Evolutionary conservation across 2,113 vertebrate species (phyloP).

Genomic region (Pionites leucogaster): DNA sequence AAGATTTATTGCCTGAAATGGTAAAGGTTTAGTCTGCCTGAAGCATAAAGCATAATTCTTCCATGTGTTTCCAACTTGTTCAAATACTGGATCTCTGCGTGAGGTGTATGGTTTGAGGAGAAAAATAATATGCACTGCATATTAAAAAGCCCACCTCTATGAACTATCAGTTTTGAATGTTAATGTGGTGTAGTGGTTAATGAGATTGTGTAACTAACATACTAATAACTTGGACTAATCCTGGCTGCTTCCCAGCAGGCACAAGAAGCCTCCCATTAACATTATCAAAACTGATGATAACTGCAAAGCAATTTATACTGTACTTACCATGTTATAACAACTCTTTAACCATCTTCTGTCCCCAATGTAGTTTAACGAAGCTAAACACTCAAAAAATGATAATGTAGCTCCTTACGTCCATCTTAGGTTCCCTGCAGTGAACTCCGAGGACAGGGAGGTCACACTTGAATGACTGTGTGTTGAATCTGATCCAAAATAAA

Average conservation of each 20-base stretch:
- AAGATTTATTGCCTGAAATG: neutral
- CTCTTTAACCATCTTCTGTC: neutral
- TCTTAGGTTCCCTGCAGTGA: neutral
- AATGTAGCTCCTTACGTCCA: neutral
- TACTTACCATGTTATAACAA: neutral
- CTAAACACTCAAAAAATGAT: neutral
- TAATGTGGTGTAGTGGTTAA: constrained; percentile 35
- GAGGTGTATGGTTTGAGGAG: neutral
- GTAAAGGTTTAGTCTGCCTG: neutral
- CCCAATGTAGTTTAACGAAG: neutral
- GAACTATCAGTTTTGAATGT: neutral
- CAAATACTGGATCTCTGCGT: neutral
- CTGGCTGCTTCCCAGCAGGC: constrained; percentile 45
- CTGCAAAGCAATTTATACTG: neutral
- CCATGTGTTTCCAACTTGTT: neutral
- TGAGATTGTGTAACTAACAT: constrained; percentile 30
- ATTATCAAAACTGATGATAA: constrained; percentile 25
- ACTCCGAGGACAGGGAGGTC: neutral
- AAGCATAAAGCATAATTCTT: neutral
- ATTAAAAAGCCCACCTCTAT: neutral
- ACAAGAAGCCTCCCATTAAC: constrained; percentile 1
- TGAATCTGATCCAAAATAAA: constrained; percentile 29
- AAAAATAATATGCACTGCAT: neutral
- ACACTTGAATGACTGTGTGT: neutral
- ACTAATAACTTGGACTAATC: neutral